A percentile compares a stretch with the other conserved stretches of the same genome.
phyloP scores from a whole-genome alignment of 92 coral and sea anemone species.

The Metridium senile region DNA sequence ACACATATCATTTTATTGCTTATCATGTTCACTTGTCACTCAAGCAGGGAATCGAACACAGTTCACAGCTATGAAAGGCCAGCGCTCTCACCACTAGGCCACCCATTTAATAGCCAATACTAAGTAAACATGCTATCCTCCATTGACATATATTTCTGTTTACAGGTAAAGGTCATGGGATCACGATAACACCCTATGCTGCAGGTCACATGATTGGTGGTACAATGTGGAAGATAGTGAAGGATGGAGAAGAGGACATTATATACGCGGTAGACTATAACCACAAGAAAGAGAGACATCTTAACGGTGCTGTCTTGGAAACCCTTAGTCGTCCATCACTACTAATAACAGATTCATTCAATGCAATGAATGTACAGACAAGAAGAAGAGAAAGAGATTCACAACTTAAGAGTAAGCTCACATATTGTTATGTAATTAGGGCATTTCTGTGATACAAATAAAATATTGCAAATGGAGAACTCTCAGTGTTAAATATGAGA shows the following conservation, averaged over 20 bases:
- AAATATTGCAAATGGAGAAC: no score
- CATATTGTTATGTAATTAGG: background rate
- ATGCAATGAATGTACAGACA: constrained; percentile 93
- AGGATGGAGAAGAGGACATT: constrained; percentile 99
- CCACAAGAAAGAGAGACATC: constrained; percentile 97
- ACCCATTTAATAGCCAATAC: no score
- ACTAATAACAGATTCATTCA: constrained; percentile 90
- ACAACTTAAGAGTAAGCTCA: constrained; percentile 82
- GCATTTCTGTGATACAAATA: no score
- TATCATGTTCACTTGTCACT: no score
- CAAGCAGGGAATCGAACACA: no score
- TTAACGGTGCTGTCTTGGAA: constrained; percentile 96
- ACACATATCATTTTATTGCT: no score
- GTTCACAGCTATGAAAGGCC: no score
- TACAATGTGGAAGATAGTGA: constrained; percentile 99
- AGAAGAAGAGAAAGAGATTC: constrained; percentile 95
- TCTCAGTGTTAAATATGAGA: no score
- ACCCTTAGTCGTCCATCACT: constrained; percentile 91
- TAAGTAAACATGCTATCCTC: no score
- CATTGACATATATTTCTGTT: no score
- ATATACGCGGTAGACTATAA: constrained; percentile 98
- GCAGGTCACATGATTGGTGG: constrained; percentile 99
- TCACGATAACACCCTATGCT: constrained; percentile 97
- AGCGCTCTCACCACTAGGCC: no score
- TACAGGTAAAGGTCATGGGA: constrained; percentile 98